Percentiles rank a stretch among this genome's conserved stretches.
phyloP scores from a whole-genome alignment of 2,113 vertebrate genomes.

The Erythrocebus patas region DNA sequence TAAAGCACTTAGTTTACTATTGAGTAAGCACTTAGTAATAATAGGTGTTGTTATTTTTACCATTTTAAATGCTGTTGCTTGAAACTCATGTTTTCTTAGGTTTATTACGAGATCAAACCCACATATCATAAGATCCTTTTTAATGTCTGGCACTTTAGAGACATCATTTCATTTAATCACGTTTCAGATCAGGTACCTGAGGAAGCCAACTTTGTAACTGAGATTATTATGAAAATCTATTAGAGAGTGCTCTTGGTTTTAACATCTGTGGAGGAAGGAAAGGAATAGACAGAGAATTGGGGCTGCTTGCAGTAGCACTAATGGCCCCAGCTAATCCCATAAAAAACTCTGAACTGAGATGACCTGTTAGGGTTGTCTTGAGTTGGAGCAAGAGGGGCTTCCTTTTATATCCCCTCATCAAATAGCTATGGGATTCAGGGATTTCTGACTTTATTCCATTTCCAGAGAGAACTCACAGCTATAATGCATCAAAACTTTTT shows the following conservation, averaged over 20 bases:
- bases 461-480: neutral
- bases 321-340: neutral
- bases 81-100: neutral
- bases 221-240: neutral
- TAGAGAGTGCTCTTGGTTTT: neutral
- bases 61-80: neutral
- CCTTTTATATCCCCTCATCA: neutral
- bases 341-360: neutral
- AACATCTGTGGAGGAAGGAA: neutral
- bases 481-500: neutral
- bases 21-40: conserved; percentile 43
- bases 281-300: neutral
- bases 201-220: neutral
- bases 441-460: neutral
- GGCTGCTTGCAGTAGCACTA: neutral
- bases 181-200: neutral
- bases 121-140: neutral
- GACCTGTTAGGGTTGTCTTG: neutral
- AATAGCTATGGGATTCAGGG: neutral
- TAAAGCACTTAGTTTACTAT: conserved; percentile 45
- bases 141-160: neutral
- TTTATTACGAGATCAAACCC: neutral
- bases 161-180: neutral
- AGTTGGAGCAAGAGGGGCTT: neutral
- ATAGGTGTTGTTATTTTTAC: neutral